Percentiles rank a stretch among this genome's conserved stretches.
phyloP scores from a whole-genome alignment of 2,113 vertebrate genomes.

The Zapornia atra region DNA sequence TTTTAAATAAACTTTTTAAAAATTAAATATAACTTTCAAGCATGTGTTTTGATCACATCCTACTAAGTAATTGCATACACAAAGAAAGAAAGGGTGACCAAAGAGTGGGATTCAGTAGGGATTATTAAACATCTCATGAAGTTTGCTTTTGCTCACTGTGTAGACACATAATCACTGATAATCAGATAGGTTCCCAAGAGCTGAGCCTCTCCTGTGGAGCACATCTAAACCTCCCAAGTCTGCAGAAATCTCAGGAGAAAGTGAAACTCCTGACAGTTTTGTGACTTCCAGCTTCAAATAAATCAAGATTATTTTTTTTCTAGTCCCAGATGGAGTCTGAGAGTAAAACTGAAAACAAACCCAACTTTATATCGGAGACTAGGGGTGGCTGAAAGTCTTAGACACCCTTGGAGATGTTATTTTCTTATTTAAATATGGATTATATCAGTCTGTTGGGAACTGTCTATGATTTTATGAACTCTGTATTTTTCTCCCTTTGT shows the following conservation, averaged over 20 bases:
- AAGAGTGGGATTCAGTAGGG: not conserved
- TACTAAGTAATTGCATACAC: not conserved
- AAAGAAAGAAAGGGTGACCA: not conserved
- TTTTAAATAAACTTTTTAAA: not conserved
- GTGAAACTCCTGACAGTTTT: not conserved
- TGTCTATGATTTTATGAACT: not conserved
- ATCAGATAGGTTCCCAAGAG: conserved; percentile 5
- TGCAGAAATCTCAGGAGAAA: not conserved
- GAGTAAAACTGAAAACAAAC: not conserved
- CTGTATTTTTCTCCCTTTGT: not conserved
- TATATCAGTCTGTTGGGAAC: not conserved
- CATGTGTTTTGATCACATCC: not conserved
- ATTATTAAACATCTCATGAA: not conserved
- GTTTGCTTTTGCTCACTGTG: not conserved
- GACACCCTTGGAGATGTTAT: not conserved
- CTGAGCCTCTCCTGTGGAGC: not conserved
- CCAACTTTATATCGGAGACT: not conserved
- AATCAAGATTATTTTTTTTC: not conserved
- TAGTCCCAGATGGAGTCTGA: not conserved
- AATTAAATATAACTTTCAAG: not conserved
- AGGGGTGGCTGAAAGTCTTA: not conserved
- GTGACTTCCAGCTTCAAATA: not conserved
- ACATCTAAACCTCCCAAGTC: not conserved
- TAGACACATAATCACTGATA: not conserved
- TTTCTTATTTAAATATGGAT: not conserved